These are phyloP conservation scores for Leptarthrus brevirostris DNA, from an alignment of 2,888 invertebrate species.

Conservation along the genomic window DNA sequence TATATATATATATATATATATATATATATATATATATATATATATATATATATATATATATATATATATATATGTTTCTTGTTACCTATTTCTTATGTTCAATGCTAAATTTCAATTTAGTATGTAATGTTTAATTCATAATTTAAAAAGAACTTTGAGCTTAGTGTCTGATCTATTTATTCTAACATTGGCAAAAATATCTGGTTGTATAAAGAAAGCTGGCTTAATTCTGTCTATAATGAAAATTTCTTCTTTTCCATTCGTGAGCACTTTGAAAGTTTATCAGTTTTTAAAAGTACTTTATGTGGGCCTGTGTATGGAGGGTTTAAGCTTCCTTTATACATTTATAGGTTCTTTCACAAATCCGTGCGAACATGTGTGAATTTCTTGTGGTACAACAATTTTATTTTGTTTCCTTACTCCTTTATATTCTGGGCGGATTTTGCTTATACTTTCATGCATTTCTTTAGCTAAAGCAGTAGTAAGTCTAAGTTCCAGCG, in stretches of 20 bases:
- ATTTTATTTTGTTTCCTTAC: neutral
- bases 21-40: too few species aligned
- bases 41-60: too few species aligned
- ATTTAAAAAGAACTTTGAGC: too few species aligned
- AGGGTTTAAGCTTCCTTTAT: neutral
- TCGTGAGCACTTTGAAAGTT: neutral
- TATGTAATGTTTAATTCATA: too few species aligned
- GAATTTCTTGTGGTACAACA: neutral
- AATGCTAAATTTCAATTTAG: too few species aligned
- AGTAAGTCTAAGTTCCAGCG: too few species aligned
- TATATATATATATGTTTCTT: too few species aligned
- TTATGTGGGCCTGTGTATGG: neutral
- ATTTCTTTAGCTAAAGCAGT: too few species aligned
- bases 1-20: too few species aligned
- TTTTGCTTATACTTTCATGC: too few species aligned
- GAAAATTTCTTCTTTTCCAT: neutral
- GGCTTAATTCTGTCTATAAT: neutral
- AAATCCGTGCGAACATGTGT: neutral
- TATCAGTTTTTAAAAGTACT: neutral
- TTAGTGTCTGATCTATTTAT: neutral
- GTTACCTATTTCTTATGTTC: too few species aligned
- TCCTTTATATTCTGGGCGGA: too few species aligned
- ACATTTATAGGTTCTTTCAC: neutral
- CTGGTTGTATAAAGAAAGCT: neutral
- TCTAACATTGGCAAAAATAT: neutral